Percentiles rank a stretch among this genome's conserved stretches.
Evolutionary conservation across 2,113 vertebrate genomes (phyloP).

Genomic region (Genyomyrus donnyi): DNA sequence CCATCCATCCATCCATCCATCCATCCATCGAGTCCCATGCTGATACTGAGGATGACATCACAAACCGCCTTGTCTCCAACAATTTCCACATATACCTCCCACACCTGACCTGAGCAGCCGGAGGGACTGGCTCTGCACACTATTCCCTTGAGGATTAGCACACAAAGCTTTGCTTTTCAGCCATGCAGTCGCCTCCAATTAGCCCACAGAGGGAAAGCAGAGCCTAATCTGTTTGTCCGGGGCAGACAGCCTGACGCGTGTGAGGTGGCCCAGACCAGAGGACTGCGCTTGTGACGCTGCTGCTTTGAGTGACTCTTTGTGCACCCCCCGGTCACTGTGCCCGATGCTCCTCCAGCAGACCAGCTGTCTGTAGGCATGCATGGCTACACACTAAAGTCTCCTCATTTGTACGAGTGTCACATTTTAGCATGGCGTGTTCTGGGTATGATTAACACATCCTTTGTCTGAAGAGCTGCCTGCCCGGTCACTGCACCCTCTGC

Average conservation of each 20-base stretch:
- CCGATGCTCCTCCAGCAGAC: not conserved
- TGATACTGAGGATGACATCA: not conserved
- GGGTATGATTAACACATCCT: not conserved
- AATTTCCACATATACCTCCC: not conserved
- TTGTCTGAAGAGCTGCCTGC: not conserved
- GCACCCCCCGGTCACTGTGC: not conserved
- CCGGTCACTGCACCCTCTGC: not conserved
- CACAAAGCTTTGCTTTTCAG: not conserved
- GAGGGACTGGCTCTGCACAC: not conserved
- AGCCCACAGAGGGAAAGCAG: not conserved
- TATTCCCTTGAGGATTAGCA: constrained; percentile 7
- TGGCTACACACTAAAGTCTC: not conserved
- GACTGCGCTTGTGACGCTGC: no score
- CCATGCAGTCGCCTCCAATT: not conserved
- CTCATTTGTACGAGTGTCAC: not conserved
- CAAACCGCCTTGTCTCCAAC: not conserved
- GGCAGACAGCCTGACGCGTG: not conserved
- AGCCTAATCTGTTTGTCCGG: not conserved
- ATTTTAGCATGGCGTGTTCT: not conserved
- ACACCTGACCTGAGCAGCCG: not conserved
- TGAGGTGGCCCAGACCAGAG: not conserved
- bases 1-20: not conserved
- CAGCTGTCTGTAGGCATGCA: not conserved
- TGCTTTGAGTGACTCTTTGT: not conserved
- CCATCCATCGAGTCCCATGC: not conserved